Base-by-base conservation (phyloP, 2,113 vertebrate genomes). In the Cololabis saira region DNA sequence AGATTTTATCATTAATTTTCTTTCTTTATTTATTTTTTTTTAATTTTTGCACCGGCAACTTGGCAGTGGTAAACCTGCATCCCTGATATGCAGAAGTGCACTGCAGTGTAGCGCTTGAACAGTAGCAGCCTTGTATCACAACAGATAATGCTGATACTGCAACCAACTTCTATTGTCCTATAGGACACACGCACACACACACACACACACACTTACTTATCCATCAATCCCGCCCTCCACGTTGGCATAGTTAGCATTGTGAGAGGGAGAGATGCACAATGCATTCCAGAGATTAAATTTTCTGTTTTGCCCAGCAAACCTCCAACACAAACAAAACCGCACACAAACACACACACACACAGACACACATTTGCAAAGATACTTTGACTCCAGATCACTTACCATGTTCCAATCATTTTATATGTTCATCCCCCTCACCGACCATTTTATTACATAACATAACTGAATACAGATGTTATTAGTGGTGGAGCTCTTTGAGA, bases 241-340 rank as follows among this genome's bases (percentile, higher is more conserved):
- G 47, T 64, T 76, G 78, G 75, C 82, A 83, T 76, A 74, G 82
- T 67, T 63, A 52, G 76, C 64, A 27, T 70, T 5, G 67, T 0
- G 52, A 83, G 72, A 85, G 74, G 80, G 73, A 85, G 72, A 70
- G 78, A 85, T 85, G 68, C 81, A 82, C 82, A 84, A 88, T 86
- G 82, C 88, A 91, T 88, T 88, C 90, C 90, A 87, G 85, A 84
- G 82, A 90, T 90, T 81, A 81, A 16, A 78, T 78, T 80, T 75
- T 81, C 53, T 69, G 69, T 87, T 85, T 80, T 85, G 76, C 47
- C 67, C 64, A 73, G 61, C 67, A 67, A 56, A 33, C 67, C 58
- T 75, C 37, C 50, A 61, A 64, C 67, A 66, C 45, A 66, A 69
- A 66, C 52, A 61, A 22, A 16, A 58, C 27, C 52, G 59, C 53